Evolutionary conservation across 2,113 vertebrate genomes (phyloP).

Genomic region (Climacteris rufus): DNA sequence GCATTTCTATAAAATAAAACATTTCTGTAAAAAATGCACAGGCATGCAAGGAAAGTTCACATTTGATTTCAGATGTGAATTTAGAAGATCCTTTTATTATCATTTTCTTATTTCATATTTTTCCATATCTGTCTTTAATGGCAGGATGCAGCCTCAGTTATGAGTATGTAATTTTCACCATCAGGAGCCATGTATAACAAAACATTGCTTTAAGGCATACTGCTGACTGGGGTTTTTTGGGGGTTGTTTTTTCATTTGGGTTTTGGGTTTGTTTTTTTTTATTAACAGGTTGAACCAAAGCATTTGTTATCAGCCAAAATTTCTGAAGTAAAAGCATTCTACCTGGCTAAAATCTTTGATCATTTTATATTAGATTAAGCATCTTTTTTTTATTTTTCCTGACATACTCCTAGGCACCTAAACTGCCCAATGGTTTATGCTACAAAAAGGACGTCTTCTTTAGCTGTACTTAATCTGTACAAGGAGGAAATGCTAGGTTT

Average conservation of each 20-base stretch:
- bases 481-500: not conserved
- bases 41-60: not conserved
- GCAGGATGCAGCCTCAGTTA: not conserved
- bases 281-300: not conserved
- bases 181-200: not conserved
- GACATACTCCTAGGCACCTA: not conserved
- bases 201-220: not conserved
- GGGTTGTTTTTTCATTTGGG: not conserved
- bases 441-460: not conserved
- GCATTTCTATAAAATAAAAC: not conserved
- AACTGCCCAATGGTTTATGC: accelerated
- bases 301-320: not conserved
- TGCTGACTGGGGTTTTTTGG: accelerated
- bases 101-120: not conserved
- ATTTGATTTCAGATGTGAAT: not conserved
- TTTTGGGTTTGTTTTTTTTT: not conserved
- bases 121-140: not conserved
- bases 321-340: not conserved
- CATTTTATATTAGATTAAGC: not conserved
- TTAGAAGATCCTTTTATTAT: not conserved
- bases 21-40: not conserved
- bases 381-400: accelerated
- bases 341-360: not conserved
- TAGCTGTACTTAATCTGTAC: not conserved
- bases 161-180: not conserved